A percentile compares a stretch with the other conserved stretches of the same genome.
phyloP scores from a whole-genome alignment of 2,888 invertebrate species.

The Zygaena filipendulae region DNA sequence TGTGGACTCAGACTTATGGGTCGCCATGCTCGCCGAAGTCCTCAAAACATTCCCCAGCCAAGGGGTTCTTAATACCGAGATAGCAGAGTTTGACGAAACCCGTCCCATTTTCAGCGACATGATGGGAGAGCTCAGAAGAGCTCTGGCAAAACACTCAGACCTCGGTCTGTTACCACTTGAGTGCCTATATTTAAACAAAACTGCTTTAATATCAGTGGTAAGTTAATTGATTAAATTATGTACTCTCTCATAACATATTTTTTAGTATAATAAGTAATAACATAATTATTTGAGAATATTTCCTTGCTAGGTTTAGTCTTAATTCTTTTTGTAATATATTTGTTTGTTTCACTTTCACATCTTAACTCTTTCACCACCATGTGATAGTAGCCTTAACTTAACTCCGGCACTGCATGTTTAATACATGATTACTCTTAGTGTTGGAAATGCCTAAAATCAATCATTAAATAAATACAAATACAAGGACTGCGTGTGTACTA shows the following conservation, averaged over 20 bases:
- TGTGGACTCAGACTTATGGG: constrained; percentile 96
- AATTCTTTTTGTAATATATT: too few species aligned
- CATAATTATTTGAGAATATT: too few species aligned
- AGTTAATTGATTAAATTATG: constrained; percentile 23
- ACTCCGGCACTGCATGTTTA: too few species aligned
- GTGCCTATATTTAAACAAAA: constrained; percentile 95
- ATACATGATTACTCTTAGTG: too few species aligned
- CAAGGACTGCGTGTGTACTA: too few species aligned
- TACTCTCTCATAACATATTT: constrained; percentile 3
- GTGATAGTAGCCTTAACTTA: too few species aligned
- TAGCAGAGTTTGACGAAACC: constrained; percentile 89
- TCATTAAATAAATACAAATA: too few species aligned
- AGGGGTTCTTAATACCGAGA: constrained; percentile 90
- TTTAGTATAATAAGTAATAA: too few species aligned
- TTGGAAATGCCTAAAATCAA: too few species aligned
- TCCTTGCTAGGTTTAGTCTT: too few species aligned
- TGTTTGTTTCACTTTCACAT: too few species aligned
- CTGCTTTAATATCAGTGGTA: constrained; percentile 88
- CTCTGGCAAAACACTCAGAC: constrained; percentile 86
- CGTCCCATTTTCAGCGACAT: constrained; percentile 91
- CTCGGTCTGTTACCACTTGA: constrained; percentile 91
- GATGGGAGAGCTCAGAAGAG: constrained; percentile 83
- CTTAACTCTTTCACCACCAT: too few species aligned
- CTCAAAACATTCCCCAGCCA: constrained; percentile 93
- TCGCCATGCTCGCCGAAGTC: constrained; percentile 95